These are phyloP conservation scores for Ephestia elutella DNA, from an alignment of 1,140 invertebrate genomes.

Conservation along the genomic window DNA sequence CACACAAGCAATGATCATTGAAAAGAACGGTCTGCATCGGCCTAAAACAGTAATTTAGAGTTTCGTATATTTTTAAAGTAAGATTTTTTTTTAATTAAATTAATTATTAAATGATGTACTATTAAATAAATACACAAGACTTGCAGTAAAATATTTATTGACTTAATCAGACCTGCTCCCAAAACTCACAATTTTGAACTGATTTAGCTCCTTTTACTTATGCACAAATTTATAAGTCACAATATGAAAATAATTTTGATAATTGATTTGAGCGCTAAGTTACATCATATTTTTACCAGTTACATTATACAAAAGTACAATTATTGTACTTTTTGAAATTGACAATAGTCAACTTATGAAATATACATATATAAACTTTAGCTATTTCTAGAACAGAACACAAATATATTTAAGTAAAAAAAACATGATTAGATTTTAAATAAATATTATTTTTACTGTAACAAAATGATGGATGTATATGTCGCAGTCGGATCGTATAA, in stretches of 20 bases:
- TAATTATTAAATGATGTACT: too few relatives aligned
- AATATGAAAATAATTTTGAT: not conserved
- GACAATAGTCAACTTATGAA: not conserved
- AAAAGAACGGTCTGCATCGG: too few relatives aligned
- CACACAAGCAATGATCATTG: too few relatives aligned
- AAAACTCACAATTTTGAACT: not conserved
- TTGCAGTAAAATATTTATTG: not conserved
- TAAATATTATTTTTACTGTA: too few relatives aligned
- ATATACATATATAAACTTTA: not conserved
- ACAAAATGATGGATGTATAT: too few relatives aligned
- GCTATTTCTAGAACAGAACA: too few relatives aligned
- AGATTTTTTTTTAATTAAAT: too few relatives aligned
- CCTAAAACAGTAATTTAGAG: too few relatives aligned
- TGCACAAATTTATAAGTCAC: constrained; percentile 11
- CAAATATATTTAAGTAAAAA: too few relatives aligned
- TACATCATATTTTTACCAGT: not conserved
- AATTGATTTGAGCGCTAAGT: not conserved
- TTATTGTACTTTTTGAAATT: not conserved
- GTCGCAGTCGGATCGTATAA: too few relatives aligned
- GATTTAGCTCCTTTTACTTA: not conserved
- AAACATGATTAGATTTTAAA: too few relatives aligned
- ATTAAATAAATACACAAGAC: not conserved
- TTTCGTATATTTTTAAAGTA: too few relatives aligned
- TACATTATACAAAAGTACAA: not conserved
- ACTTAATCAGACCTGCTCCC: not conserved